Conservation (phyloP, 2,113 vertebrate genomes). For the Dicaeum eximium region DNA sequence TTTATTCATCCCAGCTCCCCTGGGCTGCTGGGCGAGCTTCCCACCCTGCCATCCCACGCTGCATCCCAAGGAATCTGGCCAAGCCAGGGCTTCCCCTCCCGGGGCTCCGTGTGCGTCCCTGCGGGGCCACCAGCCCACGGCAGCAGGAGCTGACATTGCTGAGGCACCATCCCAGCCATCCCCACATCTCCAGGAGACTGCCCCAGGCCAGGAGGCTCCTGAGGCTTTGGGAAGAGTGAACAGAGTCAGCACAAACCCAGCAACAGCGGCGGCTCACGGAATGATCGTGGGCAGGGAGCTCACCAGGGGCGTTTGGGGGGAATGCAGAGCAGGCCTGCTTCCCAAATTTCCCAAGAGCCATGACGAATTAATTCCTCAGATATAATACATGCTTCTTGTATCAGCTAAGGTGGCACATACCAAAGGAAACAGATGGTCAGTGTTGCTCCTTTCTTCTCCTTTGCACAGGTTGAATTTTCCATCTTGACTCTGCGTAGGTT, state of each 20-base stretch:
- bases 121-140: background rate
- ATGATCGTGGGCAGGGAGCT: background rate
- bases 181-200: background rate
- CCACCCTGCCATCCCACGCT: fast-evolving
- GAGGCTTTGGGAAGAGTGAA: background rate
- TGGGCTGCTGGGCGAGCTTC: background rate
- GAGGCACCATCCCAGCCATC: background rate
- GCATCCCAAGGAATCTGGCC: background rate
- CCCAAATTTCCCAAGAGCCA: background rate
- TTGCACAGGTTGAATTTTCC: background rate
- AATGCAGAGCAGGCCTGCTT: background rate
- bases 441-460: background rate
- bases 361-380: background rate
- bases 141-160: background rate
- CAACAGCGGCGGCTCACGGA: fast-evolving
- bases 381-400: background rate
- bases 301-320: fast-evolving
- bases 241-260: background rate
- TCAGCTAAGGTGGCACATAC: background rate
- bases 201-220: background rate
- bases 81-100: background rate
- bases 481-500: fast-evolving
- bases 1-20: background rate
- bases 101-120: fast-evolving
- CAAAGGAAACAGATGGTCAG: background rate